A percentile compares a stretch with the other conserved stretches of the same genome.
Conservation (phyloP, 92 coral and sea anemone species). For the Umimayanthus kanabou region DNA sequence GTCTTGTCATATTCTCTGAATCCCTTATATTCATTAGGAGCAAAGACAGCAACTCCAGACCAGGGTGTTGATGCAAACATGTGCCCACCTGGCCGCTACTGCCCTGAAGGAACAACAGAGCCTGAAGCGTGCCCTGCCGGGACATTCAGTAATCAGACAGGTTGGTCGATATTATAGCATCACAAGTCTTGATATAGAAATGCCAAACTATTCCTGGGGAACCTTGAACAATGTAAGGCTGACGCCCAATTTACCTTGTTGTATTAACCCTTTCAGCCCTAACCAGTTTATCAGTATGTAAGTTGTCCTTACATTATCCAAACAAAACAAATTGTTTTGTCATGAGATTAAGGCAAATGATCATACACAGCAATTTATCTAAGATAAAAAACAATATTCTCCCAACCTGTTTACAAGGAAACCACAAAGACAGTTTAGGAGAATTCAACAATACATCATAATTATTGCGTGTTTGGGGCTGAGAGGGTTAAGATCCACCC, state of each 20-base stretch:
- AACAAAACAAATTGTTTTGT: too few relatives aligned
- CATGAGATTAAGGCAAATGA: too few relatives aligned
- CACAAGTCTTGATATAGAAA: background rate
- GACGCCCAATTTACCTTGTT: background rate
- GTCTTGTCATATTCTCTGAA: background rate
- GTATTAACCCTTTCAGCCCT: too few relatives aligned
- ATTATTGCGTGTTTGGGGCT: too few relatives aligned
- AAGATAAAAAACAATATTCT: too few relatives aligned
- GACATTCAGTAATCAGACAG: conserved; percentile 83
- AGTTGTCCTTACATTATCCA: too few relatives aligned
- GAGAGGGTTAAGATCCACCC: background rate
- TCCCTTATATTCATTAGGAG: conserved; percentile 55
- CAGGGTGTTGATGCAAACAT: conserved; percentile 81
- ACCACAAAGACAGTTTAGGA: too few relatives aligned
- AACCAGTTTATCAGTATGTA: too few relatives aligned
- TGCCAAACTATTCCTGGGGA: background rate
- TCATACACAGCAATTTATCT: too few relatives aligned
- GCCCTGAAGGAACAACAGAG: conserved; percentile 79
- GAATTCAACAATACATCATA: too few relatives aligned
- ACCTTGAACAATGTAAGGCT: background rate
- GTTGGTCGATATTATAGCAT: conserved; percentile 38
- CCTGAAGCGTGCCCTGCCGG: conserved; percentile 90
- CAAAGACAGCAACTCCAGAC: conserved; percentile 84
- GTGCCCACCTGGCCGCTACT: conserved; percentile 81
- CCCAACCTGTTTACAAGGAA: too few relatives aligned